These are phyloP conservation scores for Tipula unca DNA, from an alignment of 2,888 invertebrate species.

Conservation along the genomic window DNA sequence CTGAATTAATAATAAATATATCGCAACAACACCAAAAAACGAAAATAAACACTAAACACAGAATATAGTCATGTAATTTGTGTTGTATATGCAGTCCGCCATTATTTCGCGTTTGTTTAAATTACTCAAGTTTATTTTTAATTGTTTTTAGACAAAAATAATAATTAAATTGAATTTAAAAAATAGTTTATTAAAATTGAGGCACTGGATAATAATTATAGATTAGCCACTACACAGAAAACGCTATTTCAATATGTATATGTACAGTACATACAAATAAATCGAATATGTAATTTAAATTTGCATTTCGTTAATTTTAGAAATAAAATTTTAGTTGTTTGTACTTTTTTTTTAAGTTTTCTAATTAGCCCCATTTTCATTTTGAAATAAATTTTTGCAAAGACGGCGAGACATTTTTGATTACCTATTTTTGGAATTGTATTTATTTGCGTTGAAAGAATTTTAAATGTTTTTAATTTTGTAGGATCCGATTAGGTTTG, in stretches of 20 bases:
- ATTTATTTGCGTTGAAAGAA: background rate
- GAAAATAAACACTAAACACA: background rate
- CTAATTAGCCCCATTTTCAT: background rate
- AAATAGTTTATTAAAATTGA: background rate
- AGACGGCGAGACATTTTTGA: background rate
- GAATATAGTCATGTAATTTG: background rate
- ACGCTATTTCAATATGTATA: background rate
- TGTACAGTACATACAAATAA: background rate
- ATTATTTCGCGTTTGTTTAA: background rate
- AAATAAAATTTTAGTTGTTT: background rate
- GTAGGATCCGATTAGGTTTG: background rate
- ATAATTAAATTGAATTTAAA: background rate
- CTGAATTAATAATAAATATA: background rate
- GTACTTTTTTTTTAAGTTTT: background rate
- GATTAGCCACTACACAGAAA: background rate
- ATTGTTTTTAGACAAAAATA: background rate
- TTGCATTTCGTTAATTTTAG: background rate
- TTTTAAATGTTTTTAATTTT: background rate
- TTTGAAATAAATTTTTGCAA: background rate
- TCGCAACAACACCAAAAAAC: background rate
- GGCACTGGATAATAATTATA: background rate
- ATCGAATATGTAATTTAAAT: background rate
- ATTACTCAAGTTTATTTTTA: background rate
- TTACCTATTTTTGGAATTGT: background rate
- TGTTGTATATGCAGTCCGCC: background rate